phyloP scores from a whole-genome alignment of 1,140 invertebrate species.

The Ostrea edulis region DNA sequence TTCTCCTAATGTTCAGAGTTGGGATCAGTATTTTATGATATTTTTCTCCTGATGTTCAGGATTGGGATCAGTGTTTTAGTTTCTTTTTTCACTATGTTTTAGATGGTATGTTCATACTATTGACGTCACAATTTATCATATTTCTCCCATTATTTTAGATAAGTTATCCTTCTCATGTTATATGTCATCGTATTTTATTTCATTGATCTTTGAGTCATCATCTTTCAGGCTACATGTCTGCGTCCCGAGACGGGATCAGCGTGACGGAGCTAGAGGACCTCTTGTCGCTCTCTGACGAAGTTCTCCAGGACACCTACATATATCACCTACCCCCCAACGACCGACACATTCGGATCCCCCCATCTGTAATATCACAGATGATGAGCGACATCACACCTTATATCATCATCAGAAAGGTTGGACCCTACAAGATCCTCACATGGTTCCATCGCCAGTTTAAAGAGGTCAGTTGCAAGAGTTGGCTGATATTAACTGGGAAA shows the following conservation, averaged over 20 bases:
- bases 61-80: no score
- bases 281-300: conserved; percentile 75
- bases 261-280: conserved; percentile 75
- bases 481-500: no score
- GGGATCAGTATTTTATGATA: no score
- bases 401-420: conserved; percentile 82
- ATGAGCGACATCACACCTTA: conserved; percentile 85
- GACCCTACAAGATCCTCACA: conserved; percentile 87
- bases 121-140: no score
- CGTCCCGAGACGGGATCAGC: conserved; percentile 69
- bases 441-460: conserved; percentile 91
- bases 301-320: conserved; percentile 73
- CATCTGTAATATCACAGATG: conserved; percentile 85
- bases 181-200: no score
- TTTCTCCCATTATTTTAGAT: no score
- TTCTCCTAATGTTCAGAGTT: no score
- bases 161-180: no score
- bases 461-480: conserved; percentile 84
- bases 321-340: conserved; percentile 74
- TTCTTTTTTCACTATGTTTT: no score
- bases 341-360: conserved; percentile 69
- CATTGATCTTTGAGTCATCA: background rate
- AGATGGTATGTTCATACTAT: no score
- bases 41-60: no score
- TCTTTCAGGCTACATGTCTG: conserved; percentile 82